Evolutionary conservation across 2,113 vertebrate genomes (phyloP).

Genomic region (Paedocypris sp.): DNA sequence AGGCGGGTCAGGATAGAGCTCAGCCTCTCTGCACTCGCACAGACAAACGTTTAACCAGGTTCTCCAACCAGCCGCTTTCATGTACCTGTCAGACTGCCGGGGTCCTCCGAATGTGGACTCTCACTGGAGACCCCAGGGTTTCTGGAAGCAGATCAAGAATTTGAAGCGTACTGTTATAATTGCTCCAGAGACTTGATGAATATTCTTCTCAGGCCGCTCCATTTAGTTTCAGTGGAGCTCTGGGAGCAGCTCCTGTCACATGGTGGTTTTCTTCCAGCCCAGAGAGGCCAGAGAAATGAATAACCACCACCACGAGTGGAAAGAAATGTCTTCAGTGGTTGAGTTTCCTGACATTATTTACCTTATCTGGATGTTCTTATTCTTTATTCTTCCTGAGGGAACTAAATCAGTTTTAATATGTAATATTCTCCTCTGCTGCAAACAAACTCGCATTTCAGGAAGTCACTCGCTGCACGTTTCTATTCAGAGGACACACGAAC

Average conservation of each 20-base stretch:
- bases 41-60: constrained; percentile 53
- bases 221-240: constrained; percentile 19
- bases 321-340: constrained; percentile 6
- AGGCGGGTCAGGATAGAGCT: constrained; percentile 15
- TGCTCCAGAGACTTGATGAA: constrained; percentile 23
- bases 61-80: constrained; percentile 34
- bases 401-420: not conserved
- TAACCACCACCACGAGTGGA: not conserved
- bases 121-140: constrained; percentile 32
- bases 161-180: constrained; percentile 39
- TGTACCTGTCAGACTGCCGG: constrained; percentile 38
- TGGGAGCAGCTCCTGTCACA: not conserved
- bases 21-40: constrained; percentile 36
- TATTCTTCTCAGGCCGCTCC: constrained; percentile 29
- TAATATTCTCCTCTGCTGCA: not conserved
- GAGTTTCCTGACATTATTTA: not conserved
- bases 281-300: not conserved
- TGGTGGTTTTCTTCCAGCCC: not conserved
- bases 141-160: constrained; percentile 45
- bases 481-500: too few relatives aligned
- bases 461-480: too few relatives aligned
- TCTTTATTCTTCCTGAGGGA: not conserved
- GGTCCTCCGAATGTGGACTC: constrained; percentile 35
- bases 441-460: too few relatives aligned
- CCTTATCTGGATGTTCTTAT: not conserved